Evolutionary conservation across 2,797 vertebrate genomes (phyloP).

Genomic region (Mastacembelus armatus): DNA sequence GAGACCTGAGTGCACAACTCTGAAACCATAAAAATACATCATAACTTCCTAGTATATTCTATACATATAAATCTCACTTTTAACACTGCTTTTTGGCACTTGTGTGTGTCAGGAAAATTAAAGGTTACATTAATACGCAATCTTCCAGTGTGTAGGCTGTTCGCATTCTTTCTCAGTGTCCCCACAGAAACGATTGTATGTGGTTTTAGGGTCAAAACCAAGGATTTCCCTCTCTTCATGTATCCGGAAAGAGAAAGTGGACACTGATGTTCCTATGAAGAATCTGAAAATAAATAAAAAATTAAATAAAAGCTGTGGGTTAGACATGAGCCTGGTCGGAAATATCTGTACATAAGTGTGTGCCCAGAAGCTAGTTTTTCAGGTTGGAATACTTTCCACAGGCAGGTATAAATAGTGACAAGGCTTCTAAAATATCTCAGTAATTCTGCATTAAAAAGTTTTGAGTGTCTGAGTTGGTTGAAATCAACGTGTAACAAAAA

Average conservation of each 20-base stretch:
- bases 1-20: slow-evolving; percentile 59
- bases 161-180: slow-evolving; percentile 92
- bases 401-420: neutral
- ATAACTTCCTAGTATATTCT: slow-evolving; percentile 15
- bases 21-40: slow-evolving; percentile 33
- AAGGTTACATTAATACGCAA: slow-evolving; percentile 84
- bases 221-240: slow-evolving; percentile 97
- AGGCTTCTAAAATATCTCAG: no score
- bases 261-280: slow-evolving; percentile 96
- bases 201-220: slow-evolving; percentile 93
- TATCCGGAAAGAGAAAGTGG: slow-evolving; percentile 97
- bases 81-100: slow-evolving; percentile 73
- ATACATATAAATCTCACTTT: slow-evolving; percentile 36
- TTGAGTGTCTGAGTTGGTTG: no score
- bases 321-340: neutral
- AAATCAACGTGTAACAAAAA: no score
- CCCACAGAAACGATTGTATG: slow-evolving; percentile 96
- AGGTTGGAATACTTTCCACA: slow-evolving; percentile 19
- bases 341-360: neutral
- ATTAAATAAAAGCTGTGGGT: neutral
- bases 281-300: slow-evolving; percentile 78
- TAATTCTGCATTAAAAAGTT: no score
- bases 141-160: slow-evolving; percentile 98
- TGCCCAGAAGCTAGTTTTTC: slow-evolving; percentile 15
- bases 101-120: slow-evolving; percentile 38